A percentile compares a stretch with the other conserved stretches of the same genome.
Conservation (phyloP, 1,140 invertebrate genomes). For the Procambarus virginalis region DNA sequence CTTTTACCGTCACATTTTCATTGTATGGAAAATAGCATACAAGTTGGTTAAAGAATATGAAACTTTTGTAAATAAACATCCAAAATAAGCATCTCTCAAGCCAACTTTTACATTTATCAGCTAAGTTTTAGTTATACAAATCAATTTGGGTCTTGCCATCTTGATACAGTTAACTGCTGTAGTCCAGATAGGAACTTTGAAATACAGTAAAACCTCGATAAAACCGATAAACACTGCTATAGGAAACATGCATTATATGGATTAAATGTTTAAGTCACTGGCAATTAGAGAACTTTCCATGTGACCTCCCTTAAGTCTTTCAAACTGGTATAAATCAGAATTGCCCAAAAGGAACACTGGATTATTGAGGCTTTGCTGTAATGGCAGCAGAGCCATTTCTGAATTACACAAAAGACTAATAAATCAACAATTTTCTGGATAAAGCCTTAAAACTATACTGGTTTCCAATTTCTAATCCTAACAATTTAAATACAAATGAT, state of each 20-base stretch:
- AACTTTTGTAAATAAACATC: no score
- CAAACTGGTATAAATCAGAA: neutral
- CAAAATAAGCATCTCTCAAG: no score
- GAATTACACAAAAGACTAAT: neutral
- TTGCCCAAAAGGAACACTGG: neutral
- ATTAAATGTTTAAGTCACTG: neutral
- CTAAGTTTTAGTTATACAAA: neutral
- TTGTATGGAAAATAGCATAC: no score
- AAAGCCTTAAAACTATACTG: no score
- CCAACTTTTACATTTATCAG: no score
- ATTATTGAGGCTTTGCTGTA: conserved; percentile 3
- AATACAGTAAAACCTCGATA: conserved; percentile 3
- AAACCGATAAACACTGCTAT: neutral
- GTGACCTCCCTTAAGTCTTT: neutral
- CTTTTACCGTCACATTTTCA: neutral
- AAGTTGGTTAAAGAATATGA: no score
- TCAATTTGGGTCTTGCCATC: neutral
- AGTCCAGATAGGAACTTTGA: neutral
- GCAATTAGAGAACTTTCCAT: neutral
- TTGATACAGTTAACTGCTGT: neutral
- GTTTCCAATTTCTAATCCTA: no score
- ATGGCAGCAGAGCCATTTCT: neutral
- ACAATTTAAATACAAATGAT: no score
- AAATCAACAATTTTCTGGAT: neutral
- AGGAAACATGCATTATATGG: neutral